Base-by-base conservation (phyloP, 64 coral and sea anemone genomes). In the Porites australiensis region DNA sequence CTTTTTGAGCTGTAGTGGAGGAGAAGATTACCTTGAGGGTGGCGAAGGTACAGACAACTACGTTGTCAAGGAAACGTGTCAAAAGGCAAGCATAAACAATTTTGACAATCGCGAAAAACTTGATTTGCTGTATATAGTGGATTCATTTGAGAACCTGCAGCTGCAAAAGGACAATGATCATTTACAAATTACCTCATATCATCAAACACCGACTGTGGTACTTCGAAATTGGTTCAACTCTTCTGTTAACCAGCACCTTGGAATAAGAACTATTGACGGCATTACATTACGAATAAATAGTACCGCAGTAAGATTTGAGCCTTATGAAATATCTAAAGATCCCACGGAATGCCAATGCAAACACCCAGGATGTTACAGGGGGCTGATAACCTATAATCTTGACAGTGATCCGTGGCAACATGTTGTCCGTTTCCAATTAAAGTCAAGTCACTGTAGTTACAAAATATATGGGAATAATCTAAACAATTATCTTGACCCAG, bases 401-500 rank as follows among this genome's bases (percentile, higher is more conserved):
- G 12, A 20, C 0, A 48, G 14, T 18, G 57, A 62, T 45, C 79
- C 89, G 45, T 91, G 89, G 89, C 54, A 60, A 49, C 13, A 75
- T 3, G 23, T 91, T 18, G 77, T 80, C 19, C 77, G 89, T 60
- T 83, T 91, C 58, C 77, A 91, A 75, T 13, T 91, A 13, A 82
- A 91, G 46, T 91, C 89, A 0, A 91, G 89, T 64, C n/a, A 50
- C 2, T 91, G 89, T 51, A 91, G 89, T 68, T 91, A 91, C 64
- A 60, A 6, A 23, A 91, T 91, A 8, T 64, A 48, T 21, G 89
- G 89, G 13, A 91, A 91, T 60, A 60, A 61, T 37, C 67, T 91
- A 0, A 91, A 91, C 51, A 91, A 91, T 23, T 91, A 91, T 20
- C 19, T 91, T 58, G 89, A 91, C n/a, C 89, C 89, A 3, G 89